phyloP scores from a whole-genome alignment of 1,140 invertebrate genomes.

The Pseudomyrmex concolor region DNA sequence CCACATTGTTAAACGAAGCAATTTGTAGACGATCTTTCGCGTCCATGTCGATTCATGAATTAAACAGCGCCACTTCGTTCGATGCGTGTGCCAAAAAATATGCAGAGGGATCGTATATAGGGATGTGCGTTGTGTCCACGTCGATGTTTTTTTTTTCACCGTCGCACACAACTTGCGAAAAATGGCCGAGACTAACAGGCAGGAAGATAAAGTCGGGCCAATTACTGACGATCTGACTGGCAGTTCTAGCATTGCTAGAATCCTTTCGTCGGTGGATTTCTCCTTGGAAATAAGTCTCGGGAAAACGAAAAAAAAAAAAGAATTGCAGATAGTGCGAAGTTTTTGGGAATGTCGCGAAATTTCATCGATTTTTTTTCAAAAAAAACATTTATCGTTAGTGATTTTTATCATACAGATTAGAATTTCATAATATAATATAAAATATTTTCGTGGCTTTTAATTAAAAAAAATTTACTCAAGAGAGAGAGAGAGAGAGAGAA shows the following conservation, averaged over 20 bases:
- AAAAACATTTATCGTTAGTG: not conserved
- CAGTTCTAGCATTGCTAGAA: slow-evolving; percentile 16
- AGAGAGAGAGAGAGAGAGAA: no score
- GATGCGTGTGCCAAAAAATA: slow-evolving; percentile 20
- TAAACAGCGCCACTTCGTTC: slow-evolving; percentile 60
- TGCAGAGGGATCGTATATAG: not conserved
- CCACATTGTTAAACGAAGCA: slow-evolving; percentile 36
- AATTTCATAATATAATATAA: no score
- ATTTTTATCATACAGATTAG: not conserved
- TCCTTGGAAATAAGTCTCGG: not conserved
- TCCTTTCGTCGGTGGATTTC: slow-evolving; percentile 32
- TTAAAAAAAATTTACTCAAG: no score
- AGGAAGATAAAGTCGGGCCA: slow-evolving; percentile 46
- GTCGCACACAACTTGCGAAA: not conserved
- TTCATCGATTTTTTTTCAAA: not conserved
- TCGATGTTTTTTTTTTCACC: not conserved
- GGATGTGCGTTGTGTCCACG: not conserved
- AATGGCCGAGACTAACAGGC: not conserved
- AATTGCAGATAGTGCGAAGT: no score
- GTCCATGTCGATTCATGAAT: slow-evolving; percentile 61
- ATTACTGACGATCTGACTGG: slow-evolving; percentile 51
- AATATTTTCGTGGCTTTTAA: no score
- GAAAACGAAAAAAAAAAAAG: not conserved
- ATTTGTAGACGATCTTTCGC: slow-evolving; percentile 61
- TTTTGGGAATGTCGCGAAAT: not conserved